Conservation (phyloP, 2,797 vertebrate genomes). For the Microchirus variegatus region DNA sequence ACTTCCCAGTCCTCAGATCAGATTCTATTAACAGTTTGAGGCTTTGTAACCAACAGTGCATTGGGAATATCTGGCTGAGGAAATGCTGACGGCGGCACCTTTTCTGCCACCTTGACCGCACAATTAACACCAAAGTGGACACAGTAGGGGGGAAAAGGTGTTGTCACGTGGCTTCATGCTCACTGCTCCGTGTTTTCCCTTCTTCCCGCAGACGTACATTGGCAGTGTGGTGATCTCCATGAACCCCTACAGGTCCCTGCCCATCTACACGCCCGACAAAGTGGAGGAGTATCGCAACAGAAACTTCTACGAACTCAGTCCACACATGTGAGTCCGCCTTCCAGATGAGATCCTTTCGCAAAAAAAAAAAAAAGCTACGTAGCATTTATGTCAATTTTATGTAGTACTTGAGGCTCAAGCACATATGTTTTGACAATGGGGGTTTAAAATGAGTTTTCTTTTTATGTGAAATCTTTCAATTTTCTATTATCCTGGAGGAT, state of each 20-base stretch:
- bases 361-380: no score
- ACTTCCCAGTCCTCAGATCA: constrained; percentile 30
- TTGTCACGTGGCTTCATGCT: background rate
- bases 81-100: constrained; percentile 41
- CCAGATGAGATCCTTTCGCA: background rate
- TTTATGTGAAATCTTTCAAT: background rate
- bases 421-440: constrained; percentile 7
- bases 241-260: constrained; percentile 93
- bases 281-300: constrained; percentile 99
- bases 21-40: constrained; percentile 47
- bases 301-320: constrained; percentile 98
- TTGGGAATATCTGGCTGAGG: constrained; percentile 52
- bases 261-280: constrained; percentile 96
- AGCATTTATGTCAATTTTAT: background rate
- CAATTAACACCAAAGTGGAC: no score
- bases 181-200: background rate
- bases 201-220: constrained; percentile 91
- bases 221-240: constrained; percentile 98
- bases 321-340: constrained; percentile 93
- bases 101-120: constrained; percentile 1
- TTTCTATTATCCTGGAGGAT: constrained; percentile 4
- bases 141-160: no score
- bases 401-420: background rate
- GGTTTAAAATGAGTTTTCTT: background rate
- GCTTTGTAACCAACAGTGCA: constrained; percentile 50